Base-by-base conservation (phyloP, 2,797 vertebrate genomes). In the Sebastes kiyomatsui region DNA sequence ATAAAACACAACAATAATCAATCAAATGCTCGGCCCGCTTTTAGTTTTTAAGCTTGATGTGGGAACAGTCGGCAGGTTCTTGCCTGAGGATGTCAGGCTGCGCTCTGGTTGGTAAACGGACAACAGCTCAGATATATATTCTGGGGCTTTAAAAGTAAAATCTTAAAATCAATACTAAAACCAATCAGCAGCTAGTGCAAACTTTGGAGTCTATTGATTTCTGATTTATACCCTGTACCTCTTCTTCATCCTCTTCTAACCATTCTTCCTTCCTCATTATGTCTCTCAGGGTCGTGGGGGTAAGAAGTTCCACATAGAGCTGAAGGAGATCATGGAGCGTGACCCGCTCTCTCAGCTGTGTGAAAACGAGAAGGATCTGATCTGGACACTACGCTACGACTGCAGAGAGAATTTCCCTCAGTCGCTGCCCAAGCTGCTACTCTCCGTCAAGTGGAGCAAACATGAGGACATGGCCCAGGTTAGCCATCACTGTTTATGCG, bases 381-480 rank as follows among this genome's bases (percentile, higher is more conserved):
- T 99, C 86, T 99, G 99, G 99, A 99, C 97, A 75, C 95, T 99
- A 89, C 96, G 99, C 49, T 94, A 97, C 1, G 99, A 99, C 94
- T 99, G 99, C 75, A 89, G 94, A 70, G 97, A 99, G 75, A 99
- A 97, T 82, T 99, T 99, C 71, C 98, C 98, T 75, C 97, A 99
- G 91, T 99, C 97, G 0, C 89, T 99, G 82, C 98, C 99, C 52
- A 99, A 99, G 90, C 95, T 99, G 84, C 95, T 99, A 73, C 96
- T 99, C 23, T 99, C 99, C 0, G 97, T 99, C 72, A 99, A 99
- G 86, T 99, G 99, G 99, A 98, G 97, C 95, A 99, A 99, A 93
- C 97, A 99, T 69, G 99, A 99, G 90, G 99, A 99, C 61, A 99
- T 99, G 94, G 98, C 99, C 79, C 99, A 99, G 97, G 99, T 99